Percentiles rank a stretch among this genome's conserved stretches.
These are phyloP conservation scores for Uromys caudimaculatus DNA, from an alignment of 2,797 vertebrate species.

Conservation along the genomic window DNA sequence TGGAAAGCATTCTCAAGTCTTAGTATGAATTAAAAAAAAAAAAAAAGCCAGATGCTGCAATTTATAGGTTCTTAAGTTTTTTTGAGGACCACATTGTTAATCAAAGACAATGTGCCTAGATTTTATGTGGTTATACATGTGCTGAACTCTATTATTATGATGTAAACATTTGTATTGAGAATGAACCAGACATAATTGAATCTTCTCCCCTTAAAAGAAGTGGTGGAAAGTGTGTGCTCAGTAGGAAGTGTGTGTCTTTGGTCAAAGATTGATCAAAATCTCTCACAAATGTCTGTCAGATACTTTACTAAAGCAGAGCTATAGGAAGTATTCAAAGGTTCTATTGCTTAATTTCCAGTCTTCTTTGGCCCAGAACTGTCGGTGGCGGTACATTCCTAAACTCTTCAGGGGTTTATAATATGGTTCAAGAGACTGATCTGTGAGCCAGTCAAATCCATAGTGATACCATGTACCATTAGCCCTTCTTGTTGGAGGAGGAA, in stretches of 20 bases:
- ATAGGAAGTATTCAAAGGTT: constrained; percentile 40
- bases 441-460: not conserved
- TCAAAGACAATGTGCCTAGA: not conserved
- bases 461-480: not conserved
- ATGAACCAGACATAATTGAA: not conserved
- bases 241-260: constrained; percentile 3
- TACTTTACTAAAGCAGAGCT: constrained; percentile 4
- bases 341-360: not conserved
- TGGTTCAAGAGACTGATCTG: constrained; percentile 22
- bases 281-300: not conserved
- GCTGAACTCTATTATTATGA: constrained; percentile 2
- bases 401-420: constrained; percentile 20
- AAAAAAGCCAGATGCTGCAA: not conserved
- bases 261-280: constrained; percentile 9
- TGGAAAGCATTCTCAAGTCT: constrained; percentile 47
- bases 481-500: not conserved
- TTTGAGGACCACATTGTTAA: constrained; percentile 6
- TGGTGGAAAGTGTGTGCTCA: constrained; percentile 4
- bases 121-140: constrained; percentile 31
- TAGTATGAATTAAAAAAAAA: constrained; percentile 2
- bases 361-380: not conserved
- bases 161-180: constrained; percentile 39
- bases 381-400: not conserved
- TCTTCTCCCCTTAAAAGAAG: constrained; percentile 24
- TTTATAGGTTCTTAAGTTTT: constrained; percentile 17